Evolutionary conservation across 2,888 invertebrate genomes (phyloP), one percentile per base, ranked within the genome.

Genomic region (Tiliacea citrago): DNA sequence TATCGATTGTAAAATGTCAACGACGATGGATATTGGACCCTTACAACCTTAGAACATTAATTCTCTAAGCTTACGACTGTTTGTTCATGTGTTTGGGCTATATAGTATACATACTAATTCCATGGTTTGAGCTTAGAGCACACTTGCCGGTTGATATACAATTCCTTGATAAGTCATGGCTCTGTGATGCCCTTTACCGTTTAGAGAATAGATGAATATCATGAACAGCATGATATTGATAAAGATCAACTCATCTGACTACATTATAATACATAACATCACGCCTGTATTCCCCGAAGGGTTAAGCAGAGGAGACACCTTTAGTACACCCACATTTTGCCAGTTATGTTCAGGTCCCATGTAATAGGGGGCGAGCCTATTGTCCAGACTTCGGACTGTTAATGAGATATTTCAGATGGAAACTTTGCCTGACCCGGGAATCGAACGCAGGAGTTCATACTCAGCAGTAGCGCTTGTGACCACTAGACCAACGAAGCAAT

Each of bases 1-100:
- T 83, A 87, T 85, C 80, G 85, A 82, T 86, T 85, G 85, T 88
- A 86, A 89, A 88, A 90, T 85, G 79, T 83, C 73, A 79, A 81
- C 69, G 45, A 74, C 78, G 68, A 76, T 80, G 78, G 71, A 75
- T 82, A 82, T 80, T 65, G 76, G 58, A 68, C 58, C 61, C 73
- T 69, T 75, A 57, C 21, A 49, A 62, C 39, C 29, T 29, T 29
- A 29, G 29, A 29, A 3, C 29, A 29, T 29, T 29, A 29, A 29
- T 29, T 29, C 29, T 29, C 29, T 29, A 29, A 29, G 29, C 29
- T 29, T 29, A 57, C 21, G 55, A 62, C 39, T 77, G 66, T 73
- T 73, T 75, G 58, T 76, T 61, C 74, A 51, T 72, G 68, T 55
- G 58, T 57, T 62, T 39, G 21, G 42, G 21, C 24, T 29, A 29